These are phyloP conservation scores for Cichladusa arquata DNA, from an alignment of 2,113 vertebrate genomes.

Conservation along the genomic window DNA sequence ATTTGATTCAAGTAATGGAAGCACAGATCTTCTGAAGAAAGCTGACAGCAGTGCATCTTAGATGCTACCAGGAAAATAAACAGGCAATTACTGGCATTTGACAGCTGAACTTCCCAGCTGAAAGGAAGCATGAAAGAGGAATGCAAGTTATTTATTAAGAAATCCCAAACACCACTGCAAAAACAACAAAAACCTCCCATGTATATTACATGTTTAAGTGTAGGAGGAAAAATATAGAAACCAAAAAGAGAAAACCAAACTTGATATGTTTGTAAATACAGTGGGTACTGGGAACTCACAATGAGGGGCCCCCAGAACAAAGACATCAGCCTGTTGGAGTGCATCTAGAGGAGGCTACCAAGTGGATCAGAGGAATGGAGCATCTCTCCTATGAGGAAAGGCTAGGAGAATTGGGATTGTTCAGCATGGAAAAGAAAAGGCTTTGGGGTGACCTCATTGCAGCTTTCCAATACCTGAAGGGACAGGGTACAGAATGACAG, in stretches of 20 bases:
- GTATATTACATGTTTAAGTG: neutral
- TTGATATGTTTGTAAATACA: neutral
- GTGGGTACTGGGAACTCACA: neutral
- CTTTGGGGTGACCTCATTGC: neutral
- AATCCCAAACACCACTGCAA: neutral
- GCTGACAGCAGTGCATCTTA: neutral
- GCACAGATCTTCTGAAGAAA: neutral
- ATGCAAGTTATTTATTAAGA: neutral
- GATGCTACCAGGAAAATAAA: neutral
- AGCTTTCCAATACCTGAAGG: neutral
- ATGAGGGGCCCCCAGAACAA: neutral
- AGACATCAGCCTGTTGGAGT: neutral
- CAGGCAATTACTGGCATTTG: neutral
- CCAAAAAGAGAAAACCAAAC: neutral
- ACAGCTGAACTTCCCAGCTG: neutral
- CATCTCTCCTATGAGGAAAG: neutral
- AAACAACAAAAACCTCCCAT: neutral
- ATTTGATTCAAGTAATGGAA: slow-evolving; percentile 18
- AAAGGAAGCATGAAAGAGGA: neutral
- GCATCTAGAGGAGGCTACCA: neutral
- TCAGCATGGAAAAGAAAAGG: neutral
- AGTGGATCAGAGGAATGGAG: neutral
- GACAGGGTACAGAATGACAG: accelerated
- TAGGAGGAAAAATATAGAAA: neutral
- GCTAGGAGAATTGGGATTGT: neutral